Evolutionary conservation across 2,797 vertebrate genomes (phyloP), one percentile per base, ranked within the genome.

Genomic region (Martes flavigula): DNA sequence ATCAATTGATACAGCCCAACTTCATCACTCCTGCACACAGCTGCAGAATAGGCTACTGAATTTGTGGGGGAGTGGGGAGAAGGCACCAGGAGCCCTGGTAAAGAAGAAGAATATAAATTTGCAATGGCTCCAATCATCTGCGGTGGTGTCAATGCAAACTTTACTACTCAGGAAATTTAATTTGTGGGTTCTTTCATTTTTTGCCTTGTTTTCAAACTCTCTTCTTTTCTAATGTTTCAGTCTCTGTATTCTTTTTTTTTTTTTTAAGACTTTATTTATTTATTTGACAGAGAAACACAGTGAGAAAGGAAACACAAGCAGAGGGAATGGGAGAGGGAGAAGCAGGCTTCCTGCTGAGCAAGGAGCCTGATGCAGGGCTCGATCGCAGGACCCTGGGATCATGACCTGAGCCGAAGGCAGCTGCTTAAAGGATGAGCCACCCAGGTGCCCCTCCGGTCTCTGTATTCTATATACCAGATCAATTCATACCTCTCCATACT

Each of bases 161-260:
- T 73, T 30, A 68, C 7, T 84, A 46, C 46, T 73, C 72, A 3
- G 35, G 32, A 48, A 64, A 82, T n/a, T 72, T 85, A 56, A 79
- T 43, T 66, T 46, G 8, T 70, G 12, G 6, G n/a, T 27, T 70
- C 51, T 70, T 77, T 32, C 51, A 25, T 38, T 38, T 46, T 54
- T 96, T 56, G 10, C 58, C 15, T 77, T 90, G 18, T 89, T 95
- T 93, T 86, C 66, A 88, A 89, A 94, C 18, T 85, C 72, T 82
- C 66, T 78, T 78, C 43, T 46, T 78, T 46, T 70, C 25, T 64
- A 46, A 27, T 48, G 20, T 81, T 51, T 82, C 21, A 43, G 18
- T 87, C 56, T 91, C 60, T 68, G n/a, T 32, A 58, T 9, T 14
- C 54, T 21, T 54, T 54, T 54, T 51, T 51, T 54, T 21, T 56